These are phyloP conservation scores for Scaptomyza montana DNA, from an alignment of 1,140 invertebrate species.

Conservation along the genomic window DNA sequence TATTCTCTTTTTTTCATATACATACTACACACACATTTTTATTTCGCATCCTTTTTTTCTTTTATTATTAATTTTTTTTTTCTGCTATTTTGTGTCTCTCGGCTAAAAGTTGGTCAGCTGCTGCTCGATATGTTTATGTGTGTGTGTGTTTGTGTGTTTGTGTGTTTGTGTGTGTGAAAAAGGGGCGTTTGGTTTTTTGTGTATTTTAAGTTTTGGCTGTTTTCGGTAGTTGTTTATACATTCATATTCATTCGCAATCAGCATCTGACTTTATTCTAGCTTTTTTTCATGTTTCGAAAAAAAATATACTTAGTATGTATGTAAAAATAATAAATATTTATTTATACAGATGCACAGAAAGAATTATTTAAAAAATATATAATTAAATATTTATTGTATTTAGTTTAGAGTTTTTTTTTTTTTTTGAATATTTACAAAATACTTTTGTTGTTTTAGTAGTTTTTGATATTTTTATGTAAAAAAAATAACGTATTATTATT, in stretches of 20 bases:
- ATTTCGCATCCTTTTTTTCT: constrained; percentile 3
- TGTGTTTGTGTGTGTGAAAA: constrained; percentile 13
- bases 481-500: no score
- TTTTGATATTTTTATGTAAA: no score
- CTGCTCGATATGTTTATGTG: background rate
- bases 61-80: constrained; percentile 4
- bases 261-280: constrained; percentile 27
- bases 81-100: background rate
- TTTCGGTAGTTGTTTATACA: constrained; percentile 45
- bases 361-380: no score
- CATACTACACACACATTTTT: background rate
- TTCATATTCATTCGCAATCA: constrained; percentile 54
- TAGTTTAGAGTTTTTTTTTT: no score
- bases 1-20: constrained; percentile 4
- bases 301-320: no score
- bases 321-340: background rate
- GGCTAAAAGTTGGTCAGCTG: constrained; percentile 31
- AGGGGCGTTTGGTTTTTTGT: constrained; percentile 31
- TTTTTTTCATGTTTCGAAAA: background rate
- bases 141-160: constrained; percentile 21
- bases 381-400: no score
- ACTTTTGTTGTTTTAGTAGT: no score
- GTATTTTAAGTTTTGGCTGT: constrained; percentile 27
- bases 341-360: background rate
- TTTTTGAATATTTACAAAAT: no score